Base-by-base conservation (phyloP, 2,888 invertebrate genomes). In the Eilema griseolum region DNA sequence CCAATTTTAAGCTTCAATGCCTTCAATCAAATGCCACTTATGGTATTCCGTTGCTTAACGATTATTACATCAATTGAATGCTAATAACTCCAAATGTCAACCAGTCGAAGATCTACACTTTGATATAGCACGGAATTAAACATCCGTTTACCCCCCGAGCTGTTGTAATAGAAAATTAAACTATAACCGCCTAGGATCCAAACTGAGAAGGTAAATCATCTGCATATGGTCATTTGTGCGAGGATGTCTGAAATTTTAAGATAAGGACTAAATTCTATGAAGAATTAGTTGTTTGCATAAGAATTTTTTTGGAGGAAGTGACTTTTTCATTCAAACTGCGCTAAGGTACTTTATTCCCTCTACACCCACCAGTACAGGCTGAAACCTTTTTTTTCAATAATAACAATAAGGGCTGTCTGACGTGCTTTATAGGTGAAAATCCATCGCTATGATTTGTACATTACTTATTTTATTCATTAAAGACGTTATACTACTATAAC, bases 401-500 rank as follows among this genome's bases (percentile, higher is more conserved):
- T 66, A 10, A 46, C 31, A 64, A 28, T 61, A n/a, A 20, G 59
- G 60, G 26, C 59, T 16, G 0, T 23, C 57, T 65, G 31, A 52
- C 57, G 60, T 26, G 16, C 31, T 28, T 46, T 64, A 65, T 52
- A 26, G 14, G 46, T 24, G n/a, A 59, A 52, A 62, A n/a, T 46
- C 52, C 31, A 70, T 70, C 23, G 52, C 63, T 66, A 52, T 62
- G 20, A 59, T 52, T 57, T 72, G 26, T 59, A n/a, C 59, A 24
- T 59, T 59, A 69, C 41, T 41, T 69, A 64, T 64, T 59, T 64
- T 41, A 41, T 64, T 69, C 63, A 23, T 24, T n/a, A 41, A 37
- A n/a, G 52, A 24, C 24, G 59, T 41, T 41, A 28, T 59, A 64
- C 62, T 62, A 23, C 3, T 24, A 23, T 57, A 66, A 69, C 66